A percentile compares a stretch with the other conserved stretches of the same genome.
phyloP scores from a whole-genome alignment of 2,797 vertebrate genomes.

The Microhierax caerulescens region DNA sequence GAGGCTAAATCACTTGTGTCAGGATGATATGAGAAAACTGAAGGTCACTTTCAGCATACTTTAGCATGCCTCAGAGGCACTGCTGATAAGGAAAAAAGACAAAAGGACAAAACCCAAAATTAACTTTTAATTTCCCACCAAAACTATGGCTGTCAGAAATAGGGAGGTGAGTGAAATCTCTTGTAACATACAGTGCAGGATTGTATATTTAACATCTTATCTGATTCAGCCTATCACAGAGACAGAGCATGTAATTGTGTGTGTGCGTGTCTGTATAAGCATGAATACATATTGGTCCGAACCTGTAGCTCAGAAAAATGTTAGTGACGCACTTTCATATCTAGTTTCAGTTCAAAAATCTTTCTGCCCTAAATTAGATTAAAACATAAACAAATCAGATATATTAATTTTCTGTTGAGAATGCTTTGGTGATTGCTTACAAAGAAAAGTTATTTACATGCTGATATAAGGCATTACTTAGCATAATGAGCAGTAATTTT shows the following conservation, averaged over 20 bases:
- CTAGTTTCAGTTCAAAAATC: slow-evolving; percentile 35
- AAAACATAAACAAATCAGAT: slow-evolving; percentile 65
- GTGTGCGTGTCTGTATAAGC: not conserved
- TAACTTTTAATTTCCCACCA: slow-evolving; percentile 72
- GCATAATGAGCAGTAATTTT: slow-evolving; percentile 59
- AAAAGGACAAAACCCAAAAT: slow-evolving; percentile 72
- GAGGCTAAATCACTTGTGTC: slow-evolving; percentile 68
- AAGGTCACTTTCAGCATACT: slow-evolving; percentile 76
- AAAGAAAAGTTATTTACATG: slow-evolving; percentile 64
- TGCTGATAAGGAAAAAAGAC: slow-evolving; percentile 73
- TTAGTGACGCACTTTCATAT: slow-evolving; percentile 20
- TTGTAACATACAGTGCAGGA: not conserved
- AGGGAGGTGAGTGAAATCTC: slow-evolving; percentile 1
- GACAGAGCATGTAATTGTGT: not conserved
- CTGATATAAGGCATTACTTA: slow-evolving; percentile 62
- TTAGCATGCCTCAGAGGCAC: slow-evolving; percentile 63
- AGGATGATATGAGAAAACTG: slow-evolving; percentile 70
- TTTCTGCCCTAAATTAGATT: slow-evolving; percentile 53
- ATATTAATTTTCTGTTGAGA: slow-evolving; percentile 66
- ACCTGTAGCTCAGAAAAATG: slow-evolving; percentile 8
- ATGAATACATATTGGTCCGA: slow-evolving; percentile 29
- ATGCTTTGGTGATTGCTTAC: slow-evolving; percentile 56
- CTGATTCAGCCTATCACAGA: slow-evolving; percentile 44
- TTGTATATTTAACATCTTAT: slow-evolving; percentile 42
- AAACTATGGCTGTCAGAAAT: slow-evolving; percentile 49